These are phyloP conservation scores for Conchocele bisecta DNA, from an alignment of 2,888 invertebrate genomes.

Conservation along the genomic window DNA sequence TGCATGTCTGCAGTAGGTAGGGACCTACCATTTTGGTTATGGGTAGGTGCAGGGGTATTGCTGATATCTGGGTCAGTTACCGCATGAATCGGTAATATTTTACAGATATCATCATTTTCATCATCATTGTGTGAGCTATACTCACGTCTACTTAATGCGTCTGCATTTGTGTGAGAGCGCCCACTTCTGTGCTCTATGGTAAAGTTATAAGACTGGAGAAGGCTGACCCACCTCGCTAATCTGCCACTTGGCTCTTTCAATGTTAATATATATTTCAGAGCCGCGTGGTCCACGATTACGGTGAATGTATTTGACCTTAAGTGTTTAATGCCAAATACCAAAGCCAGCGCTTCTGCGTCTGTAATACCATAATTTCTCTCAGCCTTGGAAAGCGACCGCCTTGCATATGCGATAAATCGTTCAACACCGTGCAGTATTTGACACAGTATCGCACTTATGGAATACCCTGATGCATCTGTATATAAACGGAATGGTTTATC, in stretches of 20 bases:
- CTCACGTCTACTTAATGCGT: no score
- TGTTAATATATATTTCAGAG: slow-evolving; percentile 25
- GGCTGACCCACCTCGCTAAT: slow-evolving; percentile 12
- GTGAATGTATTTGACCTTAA: slow-evolving; percentile 22
- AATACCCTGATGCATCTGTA: slow-evolving; percentile 22
- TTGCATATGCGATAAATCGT: slow-evolving; percentile 7
- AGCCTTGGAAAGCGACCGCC: slow-evolving; percentile 16
- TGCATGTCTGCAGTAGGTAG: no score
- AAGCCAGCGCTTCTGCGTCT: slow-evolving; percentile 26
- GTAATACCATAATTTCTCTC: slow-evolving; percentile 36
- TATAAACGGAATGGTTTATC: slow-evolving; percentile 22
- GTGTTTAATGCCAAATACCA: slow-evolving; percentile 20
- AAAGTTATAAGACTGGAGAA: slow-evolving; percentile 9
- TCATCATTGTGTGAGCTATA: no score
- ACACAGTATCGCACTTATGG: slow-evolving; percentile 11
- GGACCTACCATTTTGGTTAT: no score
- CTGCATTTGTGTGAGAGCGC: not conserved
- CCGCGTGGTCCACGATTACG: slow-evolving; percentile 25
- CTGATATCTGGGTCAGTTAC: no score
- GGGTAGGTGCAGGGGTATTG: no score
- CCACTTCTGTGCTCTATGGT: slow-evolving; percentile 7
- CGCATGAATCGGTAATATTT: no score
- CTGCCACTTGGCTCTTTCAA: slow-evolving; percentile 16
- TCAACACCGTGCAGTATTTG: slow-evolving; percentile 13
- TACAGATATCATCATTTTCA: no score